Conservation (phyloP, 2,797 vertebrate species). For the Characodon lateralis region DNA sequence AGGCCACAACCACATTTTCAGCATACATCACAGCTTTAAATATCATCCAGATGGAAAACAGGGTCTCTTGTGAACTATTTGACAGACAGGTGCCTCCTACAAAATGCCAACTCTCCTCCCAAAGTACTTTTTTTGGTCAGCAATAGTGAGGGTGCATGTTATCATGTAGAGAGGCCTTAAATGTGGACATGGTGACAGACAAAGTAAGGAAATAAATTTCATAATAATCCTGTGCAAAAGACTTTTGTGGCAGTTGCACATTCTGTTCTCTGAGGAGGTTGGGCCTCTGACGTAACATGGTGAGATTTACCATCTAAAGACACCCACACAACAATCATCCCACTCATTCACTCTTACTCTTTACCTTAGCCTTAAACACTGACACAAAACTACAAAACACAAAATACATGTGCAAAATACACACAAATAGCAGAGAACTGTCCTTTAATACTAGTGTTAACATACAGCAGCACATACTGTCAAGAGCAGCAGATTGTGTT, state of each 20-base stretch:
- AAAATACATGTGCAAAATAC: background rate
- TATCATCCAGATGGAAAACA: too few relatives aligned
- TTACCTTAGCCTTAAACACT: background rate
- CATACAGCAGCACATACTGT: background rate
- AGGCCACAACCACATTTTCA: too few relatives aligned
- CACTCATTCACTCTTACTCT: background rate
- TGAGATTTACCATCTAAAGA: background rate
- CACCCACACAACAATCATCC: slow-evolving; percentile 12
- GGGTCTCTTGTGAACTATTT: background rate
- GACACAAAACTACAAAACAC: background rate
- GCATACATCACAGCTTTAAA: too few relatives aligned
- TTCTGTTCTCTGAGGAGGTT: background rate
- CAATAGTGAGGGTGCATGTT: too few relatives aligned
- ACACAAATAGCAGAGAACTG: background rate
- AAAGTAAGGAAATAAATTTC: background rate
- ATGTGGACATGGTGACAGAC: too few relatives aligned
- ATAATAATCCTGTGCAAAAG: background rate
- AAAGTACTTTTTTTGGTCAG: too few relatives aligned
- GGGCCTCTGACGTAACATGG: background rate
- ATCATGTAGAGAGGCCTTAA: too few relatives aligned
- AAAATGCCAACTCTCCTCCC: too few relatives aligned
- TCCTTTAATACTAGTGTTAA: background rate
- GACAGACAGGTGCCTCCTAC: background rate
- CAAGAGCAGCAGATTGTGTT: background rate
- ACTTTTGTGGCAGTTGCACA: background rate